phyloP scores from a whole-genome alignment of 1,140 invertebrate genomes.

The Aphelenchoides fujianensis region DNA sequence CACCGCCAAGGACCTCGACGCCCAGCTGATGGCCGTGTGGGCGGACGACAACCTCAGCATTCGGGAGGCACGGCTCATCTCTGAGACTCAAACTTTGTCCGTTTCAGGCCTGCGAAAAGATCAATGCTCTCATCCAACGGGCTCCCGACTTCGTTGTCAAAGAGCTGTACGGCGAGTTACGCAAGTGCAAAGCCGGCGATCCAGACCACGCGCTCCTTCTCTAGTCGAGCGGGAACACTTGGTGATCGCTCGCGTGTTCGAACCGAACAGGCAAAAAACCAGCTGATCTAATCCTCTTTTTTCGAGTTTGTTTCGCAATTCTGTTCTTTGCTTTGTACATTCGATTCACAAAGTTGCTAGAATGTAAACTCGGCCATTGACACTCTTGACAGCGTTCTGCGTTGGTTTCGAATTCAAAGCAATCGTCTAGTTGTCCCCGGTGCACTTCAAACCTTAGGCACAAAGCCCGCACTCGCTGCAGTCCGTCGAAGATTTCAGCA shows the following conservation, averaged over 20 bases:
- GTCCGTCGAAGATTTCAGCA: too few relatives aligned
- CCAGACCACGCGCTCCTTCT: neutral
- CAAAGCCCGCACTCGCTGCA: too few relatives aligned
- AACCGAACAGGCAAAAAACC: neutral
- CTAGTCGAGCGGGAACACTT: neutral
- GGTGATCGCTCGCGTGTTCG: neutral
- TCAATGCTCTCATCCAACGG: neutral
- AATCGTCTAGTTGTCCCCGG: too few relatives aligned
- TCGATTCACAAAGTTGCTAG: neutral
- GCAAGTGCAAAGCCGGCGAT: conserved; percentile 7
- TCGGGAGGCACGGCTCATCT: too few relatives aligned
- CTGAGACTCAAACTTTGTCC: too few relatives aligned
- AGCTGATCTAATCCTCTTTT: neutral
- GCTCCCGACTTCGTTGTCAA: conserved; percentile 13
- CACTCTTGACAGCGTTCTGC: neutral
- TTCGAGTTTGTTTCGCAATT: conserved; percentile 1
- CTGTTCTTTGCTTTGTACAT: neutral
- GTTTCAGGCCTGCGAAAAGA: neutral
- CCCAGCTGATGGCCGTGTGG: neutral
- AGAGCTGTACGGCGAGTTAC: neutral
- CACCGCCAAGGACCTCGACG: conserved; percentile 5
- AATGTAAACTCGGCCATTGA: neutral
- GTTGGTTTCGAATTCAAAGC: too few relatives aligned
- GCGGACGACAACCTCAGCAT: neutral
- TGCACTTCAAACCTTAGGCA: too few relatives aligned